Evolutionary conservation across 2,797 vertebrate species (phyloP), one percentile per base, ranked within the genome.

Genomic region (Scolopax rusticola): DNA sequence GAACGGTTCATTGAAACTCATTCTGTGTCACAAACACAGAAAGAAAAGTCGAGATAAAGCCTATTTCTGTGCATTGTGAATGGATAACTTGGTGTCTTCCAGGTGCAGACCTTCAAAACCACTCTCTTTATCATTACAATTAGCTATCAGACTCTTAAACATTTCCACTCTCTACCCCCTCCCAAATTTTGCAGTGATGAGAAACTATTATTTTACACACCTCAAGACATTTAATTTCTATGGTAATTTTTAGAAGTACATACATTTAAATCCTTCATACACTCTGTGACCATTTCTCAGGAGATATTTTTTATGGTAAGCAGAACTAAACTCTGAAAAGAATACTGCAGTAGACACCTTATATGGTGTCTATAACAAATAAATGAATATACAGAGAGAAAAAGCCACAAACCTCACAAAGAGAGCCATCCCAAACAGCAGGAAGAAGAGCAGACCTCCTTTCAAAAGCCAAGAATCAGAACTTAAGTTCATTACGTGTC

Each of bases 381-480:
- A 68, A 57, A 56, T 43, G 47, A 11, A 60, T 1, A 15, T 5
- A 50, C 21, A 94, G 47, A 65, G 79, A 96, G 12, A 84, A 84
- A 96, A 94, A 93, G 63, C 51, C 59, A 96, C 98, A 90, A 91
- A 99, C 99, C 99, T 99, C 75, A 98, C 96, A 64, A 97, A 97
- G 19, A 99, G 97, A 93, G 99, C 98, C 68, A 98, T 95, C 60
- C 98, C 98, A 30, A 98, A 98, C 0, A 98, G 96, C 63, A 99
- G 84, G 79, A 98, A 97, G 67, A 98, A 95, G 63, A 99, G 97
- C 91, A 99, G 98, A 84, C 98, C 96, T 92, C 99, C 99, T 98
- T 99, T 99, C 80, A 99, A 98, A 92, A 99, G 96, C 99, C 99
- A 99, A 28, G 99, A 99, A 96, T 99, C 99, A 1, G 99, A 99